Evolutionary conservation across 2,797 vertebrate genomes (phyloP).

Genomic region (Nyctalus aviator): DNA sequence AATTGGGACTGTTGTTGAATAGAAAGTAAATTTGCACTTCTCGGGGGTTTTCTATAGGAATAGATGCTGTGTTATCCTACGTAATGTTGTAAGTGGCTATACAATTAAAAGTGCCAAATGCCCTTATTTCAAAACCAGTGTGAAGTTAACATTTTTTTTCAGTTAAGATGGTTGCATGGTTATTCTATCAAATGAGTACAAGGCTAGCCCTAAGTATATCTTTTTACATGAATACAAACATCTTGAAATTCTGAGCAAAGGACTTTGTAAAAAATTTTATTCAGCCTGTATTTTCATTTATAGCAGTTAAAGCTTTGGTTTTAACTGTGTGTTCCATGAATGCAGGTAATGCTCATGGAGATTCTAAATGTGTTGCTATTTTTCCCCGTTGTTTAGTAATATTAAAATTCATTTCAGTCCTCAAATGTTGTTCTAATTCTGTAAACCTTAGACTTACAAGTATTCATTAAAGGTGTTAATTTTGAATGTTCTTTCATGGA

Average conservation of each 20-base stretch:
- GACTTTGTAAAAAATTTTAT: not conserved
- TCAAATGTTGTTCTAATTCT: constrained; percentile 43
- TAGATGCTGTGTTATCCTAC: not conserved
- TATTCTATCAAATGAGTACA: constrained; percentile 4
- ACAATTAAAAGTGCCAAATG: not conserved
- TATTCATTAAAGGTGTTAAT: not conserved
- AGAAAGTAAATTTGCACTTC: constrained; percentile 33
- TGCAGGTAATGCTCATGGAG: not conserved
- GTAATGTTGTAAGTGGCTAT: not conserved
- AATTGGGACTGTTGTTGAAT: constrained; percentile 19
- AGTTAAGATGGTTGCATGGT: constrained; percentile 9
- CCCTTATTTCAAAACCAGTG: not conserved
- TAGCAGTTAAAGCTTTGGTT: constrained; percentile 6
- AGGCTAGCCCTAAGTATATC: not conserved
- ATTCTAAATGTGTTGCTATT: not conserved
- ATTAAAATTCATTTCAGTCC: constrained; percentile 26
- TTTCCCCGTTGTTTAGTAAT: constrained; percentile 2
- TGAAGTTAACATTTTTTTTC: constrained; percentile 28
- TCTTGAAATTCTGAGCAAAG: constrained; percentile 49
- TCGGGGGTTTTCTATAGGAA: not conserved
- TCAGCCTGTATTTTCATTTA: constrained; percentile 9
- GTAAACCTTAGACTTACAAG: not conserved
- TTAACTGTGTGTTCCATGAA: not conserved
- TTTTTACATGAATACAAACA: constrained; percentile 2
- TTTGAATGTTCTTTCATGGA: not conserved